Conservation (phyloP, 2,797 vertebrate species). For the Masticophis lateralis region DNA sequence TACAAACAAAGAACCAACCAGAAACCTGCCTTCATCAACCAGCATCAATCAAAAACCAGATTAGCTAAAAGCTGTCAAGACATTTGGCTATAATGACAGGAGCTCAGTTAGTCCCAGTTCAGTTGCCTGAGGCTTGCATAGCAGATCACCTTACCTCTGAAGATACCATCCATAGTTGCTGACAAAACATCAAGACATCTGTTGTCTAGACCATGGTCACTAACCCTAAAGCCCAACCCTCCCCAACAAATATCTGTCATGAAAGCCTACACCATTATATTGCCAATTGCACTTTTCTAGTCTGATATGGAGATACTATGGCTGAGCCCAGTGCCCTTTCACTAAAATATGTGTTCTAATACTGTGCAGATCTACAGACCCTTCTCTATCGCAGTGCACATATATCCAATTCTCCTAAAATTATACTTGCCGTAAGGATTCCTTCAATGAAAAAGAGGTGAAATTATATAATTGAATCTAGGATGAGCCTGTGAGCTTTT, state of each 20-base stretch:
- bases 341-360: neutral
- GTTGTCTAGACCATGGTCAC: neutral
- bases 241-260: neutral
- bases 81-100: neutral
- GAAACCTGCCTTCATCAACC: neutral
- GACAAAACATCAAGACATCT: neutral
- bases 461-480: neutral
- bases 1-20: neutral
- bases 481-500: neutral
- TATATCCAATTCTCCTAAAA: neutral
- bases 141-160: neutral
- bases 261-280: neutral
- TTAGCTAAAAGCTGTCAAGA: neutral
- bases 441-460: neutral
- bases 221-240: neutral
- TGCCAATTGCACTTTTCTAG: neutral
- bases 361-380: no score
- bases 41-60: neutral
- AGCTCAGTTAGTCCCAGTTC: neutral
- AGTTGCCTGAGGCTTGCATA: neutral
- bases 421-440: neutral
- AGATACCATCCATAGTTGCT: neutral
- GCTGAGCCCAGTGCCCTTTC: no score
- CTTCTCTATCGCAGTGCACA: no score
- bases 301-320: neutral